Evolutionary conservation across 2,797 vertebrate genomes (phyloP), one percentile per base, ranked within the genome.

Genomic region (Anguilla obscura): DNA sequence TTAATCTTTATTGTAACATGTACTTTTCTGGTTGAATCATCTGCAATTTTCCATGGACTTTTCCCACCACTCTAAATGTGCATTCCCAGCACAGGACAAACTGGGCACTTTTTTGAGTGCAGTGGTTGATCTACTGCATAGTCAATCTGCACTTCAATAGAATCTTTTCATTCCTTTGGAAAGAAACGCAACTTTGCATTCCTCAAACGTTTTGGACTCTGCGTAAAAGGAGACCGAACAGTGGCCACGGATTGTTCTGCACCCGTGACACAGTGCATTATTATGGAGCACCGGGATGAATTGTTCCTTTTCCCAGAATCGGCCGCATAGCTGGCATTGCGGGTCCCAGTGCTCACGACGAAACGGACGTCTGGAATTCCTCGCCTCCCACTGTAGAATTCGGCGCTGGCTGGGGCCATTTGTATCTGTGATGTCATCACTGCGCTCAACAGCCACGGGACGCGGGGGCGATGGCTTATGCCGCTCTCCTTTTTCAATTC

Each of bases 341-440:
- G 94, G 92, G 91, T 94, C 91, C 89, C 80, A 92, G 90, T 30
- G 90, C 92, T 93, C 91, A 91, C 87, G 82, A 93, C 92, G 90
- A 90, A 95, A 89, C 88, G 94, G 96, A 96, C 96, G 91, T 89
- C 92, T 96, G 95, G 94, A 95, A 97, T 98, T 95, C 93, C 94
- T 91, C 89, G 91, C 92, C 84, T 90, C 94, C 95, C 94, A 96
- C 94, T 89, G 91, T 60, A 92, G 91, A 95, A 96, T 94, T 92
- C 93, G 89, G 92, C 90, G 88, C 95, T 91, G 91, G 91, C 90
- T 87, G 90, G 91, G 89, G 86, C 80, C 86, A 94, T 94, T 92
- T 93, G 89, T 92, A 93, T 94, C 86, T 91, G 92, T 95, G 94
- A 96, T 93, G 94, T 95, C 94, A 95, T 86, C 50, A 36, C 45